Conservation (phyloP, 2,888 invertebrate genomes). For the Mythimna impura region DNA sequence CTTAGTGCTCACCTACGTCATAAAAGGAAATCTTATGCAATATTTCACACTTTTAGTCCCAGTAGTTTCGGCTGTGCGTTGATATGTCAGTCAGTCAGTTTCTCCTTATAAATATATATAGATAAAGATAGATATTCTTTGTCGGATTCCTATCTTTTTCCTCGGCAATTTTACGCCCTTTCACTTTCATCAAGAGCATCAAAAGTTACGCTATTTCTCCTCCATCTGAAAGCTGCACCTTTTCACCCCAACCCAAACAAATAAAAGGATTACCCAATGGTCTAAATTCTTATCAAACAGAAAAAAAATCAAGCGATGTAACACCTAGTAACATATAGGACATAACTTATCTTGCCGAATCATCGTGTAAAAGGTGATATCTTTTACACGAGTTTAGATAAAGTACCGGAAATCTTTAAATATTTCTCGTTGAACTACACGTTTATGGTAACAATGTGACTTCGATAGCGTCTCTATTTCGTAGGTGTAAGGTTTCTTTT, state of each 20-base stretch:
- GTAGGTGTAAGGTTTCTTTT: slow-evolving; percentile 14
- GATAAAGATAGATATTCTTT: background rate
- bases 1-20: too few relatives aligned
- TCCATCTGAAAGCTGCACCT: background rate
- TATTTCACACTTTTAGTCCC: too few relatives aligned
- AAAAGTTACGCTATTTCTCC: background rate
- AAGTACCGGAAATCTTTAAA: slow-evolving; percentile 38
- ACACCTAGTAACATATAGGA: slow-evolving; percentile 12
- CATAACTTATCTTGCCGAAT: slow-evolving; percentile 26
- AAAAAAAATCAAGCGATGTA: slow-evolving; percentile 8
- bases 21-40: too few relatives aligned
- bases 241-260: background rate
- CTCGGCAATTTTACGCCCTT: background rate
- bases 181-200: background rate
- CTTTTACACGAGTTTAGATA: slow-evolving; percentile 34
- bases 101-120: too few relatives aligned
- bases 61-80: too few relatives aligned
- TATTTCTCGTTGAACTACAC: slow-evolving; percentile 23
- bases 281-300: slow-evolving; percentile 24
- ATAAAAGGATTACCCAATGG: slow-evolving; percentile 16
- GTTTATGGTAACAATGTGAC: background rate
- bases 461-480: background rate
- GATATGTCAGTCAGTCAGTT: too few relatives aligned
- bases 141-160: background rate
- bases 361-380: slow-evolving; percentile 24